These are phyloP conservation scores for Festucalex cinctus DNA, from an alignment of 2,113 vertebrate species.

Conservation along the genomic window DNA sequence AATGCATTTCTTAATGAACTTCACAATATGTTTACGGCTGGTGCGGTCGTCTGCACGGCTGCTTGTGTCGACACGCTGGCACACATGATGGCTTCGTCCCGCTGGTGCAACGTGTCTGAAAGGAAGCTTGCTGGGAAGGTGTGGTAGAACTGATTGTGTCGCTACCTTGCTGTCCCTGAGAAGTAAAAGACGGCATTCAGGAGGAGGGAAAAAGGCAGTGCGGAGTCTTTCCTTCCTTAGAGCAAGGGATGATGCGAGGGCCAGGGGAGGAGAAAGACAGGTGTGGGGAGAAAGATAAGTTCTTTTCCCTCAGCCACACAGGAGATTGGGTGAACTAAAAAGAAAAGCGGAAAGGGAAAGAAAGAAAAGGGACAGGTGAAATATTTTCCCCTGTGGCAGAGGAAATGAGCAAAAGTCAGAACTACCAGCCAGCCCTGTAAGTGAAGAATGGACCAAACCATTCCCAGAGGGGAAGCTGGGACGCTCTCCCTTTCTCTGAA, in stretches of 20 bases:
- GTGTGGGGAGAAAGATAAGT: conserved; percentile 64
- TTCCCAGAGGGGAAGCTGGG: conserved; percentile 49
- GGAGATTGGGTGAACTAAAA: conserved; percentile 30
- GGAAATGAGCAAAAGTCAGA: conserved; percentile 60
- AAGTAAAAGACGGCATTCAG: conserved; percentile 59
- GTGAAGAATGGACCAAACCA: conserved; percentile 64
- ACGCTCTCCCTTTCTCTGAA: conserved; percentile 43
- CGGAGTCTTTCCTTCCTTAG: conserved; percentile 45
- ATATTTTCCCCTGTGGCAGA: conserved; percentile 60
- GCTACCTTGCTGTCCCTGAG: conserved; percentile 42
- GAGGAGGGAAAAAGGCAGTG: conserved; percentile 29
- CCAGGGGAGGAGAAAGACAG: conserved; percentile 33
- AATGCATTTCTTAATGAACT: conserved; percentile 3
- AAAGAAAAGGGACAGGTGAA: conserved; percentile 54
- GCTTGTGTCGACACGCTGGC: conserved; percentile 40
- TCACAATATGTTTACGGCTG: conserved; percentile 11
- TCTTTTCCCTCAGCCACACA: conserved; percentile 26
- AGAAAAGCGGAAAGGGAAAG: conserved; percentile 25
- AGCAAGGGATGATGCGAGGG: conserved; percentile 42
- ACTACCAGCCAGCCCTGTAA: conserved; percentile 31
- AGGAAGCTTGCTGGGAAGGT: conserved; percentile 15
- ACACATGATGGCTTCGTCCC: conserved; percentile 28
- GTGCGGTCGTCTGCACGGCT: conserved; percentile 14
- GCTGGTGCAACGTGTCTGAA: conserved; percentile 38
- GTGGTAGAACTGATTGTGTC: conserved; percentile 48